Evolutionary conservation across 2,113 vertebrate species (phyloP).

Genomic region (Sus scrofa): T2T-Sscrofa CM000819.6:39670501-39671000

Average conservation of each 20-base stretch:
- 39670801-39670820: neutral
- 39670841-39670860: neutral
- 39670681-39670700: neutral
- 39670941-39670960: neutral
- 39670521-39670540: neutral
- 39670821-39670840: neutral
- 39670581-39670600: neutral
- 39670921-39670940: neutral
- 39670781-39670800: neutral
- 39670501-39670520: too few relatives aligned
- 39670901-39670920: accelerated
- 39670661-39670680: neutral
- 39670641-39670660: constrained; percentile 34
- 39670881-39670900: accelerated
- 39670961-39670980: neutral
- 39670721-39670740: neutral
- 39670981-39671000: neutral
- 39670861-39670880: neutral
- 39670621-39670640: constrained; percentile 18
- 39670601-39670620: neutral
- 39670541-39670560: neutral
- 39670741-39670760: neutral
- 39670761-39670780: neutral
- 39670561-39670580: neutral
- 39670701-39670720: neutral